Percentiles rank a stretch among this genome's conserved stretches.
phyloP scores from a whole-genome alignment of 1,140 invertebrate species.

The Ruditapes philippinarum region DNA sequence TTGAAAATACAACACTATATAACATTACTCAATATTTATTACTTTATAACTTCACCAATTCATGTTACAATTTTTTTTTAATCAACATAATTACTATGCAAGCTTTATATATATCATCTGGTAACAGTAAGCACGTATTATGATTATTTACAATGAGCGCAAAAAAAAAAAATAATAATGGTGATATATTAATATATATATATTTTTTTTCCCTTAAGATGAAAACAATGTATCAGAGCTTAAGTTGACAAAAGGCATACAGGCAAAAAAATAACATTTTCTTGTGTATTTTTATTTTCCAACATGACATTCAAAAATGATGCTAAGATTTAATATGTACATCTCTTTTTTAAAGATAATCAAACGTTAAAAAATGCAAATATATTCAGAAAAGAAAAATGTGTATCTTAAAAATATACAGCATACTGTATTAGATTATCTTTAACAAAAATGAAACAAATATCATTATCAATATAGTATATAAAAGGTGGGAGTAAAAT shows the following conservation, averaged over 20 bases:
- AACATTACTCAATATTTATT: conserved; percentile 56
- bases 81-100: conserved; percentile 50
- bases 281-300: no score
- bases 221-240: conserved; percentile 30
- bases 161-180: no score
- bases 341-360: not conserved
- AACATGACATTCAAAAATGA: no score
- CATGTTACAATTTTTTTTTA: conserved; percentile 41
- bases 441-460: no score
- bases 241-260: not conserved
- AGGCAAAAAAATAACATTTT: not conserved
- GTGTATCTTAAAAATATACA: no score
- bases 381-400: not conserved
- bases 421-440: no score
- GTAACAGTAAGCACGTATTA: conserved; percentile 38
- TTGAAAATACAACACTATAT: not conserved
- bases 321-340: no score
- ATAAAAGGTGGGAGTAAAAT: no score
- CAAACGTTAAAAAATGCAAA: not conserved
- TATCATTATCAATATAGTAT: no score
- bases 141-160: conserved; percentile 36
- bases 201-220: not conserved
- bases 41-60: conserved; percentile 50
- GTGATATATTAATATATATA: not conserved
- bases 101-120: conserved; percentile 9